These are phyloP conservation scores for Galemys pyrenaicus DNA, from an alignment of 2,113 vertebrate genomes.

Conservation along the genomic window DNA sequence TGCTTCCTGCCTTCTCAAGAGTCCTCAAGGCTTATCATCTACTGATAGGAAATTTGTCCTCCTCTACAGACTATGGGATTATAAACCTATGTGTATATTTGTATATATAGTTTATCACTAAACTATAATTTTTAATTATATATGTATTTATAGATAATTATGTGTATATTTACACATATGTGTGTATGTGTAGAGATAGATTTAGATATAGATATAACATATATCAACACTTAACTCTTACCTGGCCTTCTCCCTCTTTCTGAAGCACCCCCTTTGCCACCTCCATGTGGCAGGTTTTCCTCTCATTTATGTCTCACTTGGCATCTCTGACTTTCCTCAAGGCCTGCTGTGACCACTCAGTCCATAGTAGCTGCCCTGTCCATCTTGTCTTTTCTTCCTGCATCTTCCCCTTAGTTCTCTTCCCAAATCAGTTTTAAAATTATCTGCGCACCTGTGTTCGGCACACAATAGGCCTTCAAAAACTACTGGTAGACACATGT, in stretches of 20 bases:
- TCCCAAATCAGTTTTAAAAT: neutral
- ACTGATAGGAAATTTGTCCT: neutral
- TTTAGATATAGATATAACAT: too few species aligned
- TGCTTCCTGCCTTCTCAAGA: neutral
- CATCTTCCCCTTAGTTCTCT: neutral
- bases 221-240: neutral
- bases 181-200: too few species aligned
- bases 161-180: too few species aligned
- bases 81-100: neutral
- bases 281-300: neutral
- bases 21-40: neutral
- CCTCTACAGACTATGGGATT: neutral
- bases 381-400: neutral
- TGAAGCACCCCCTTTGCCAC: too few species aligned
- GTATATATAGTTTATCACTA: too few species aligned
- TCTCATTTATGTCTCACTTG: neutral
- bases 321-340: neutral
- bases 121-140: too few species aligned
- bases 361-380: neutral
- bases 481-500: neutral
- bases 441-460: neutral
- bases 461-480: neutral
- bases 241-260: neutral
- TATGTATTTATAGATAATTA: too few species aligned
- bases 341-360: neutral